Base-by-base conservation (phyloP, 2,797 vertebrate species). In the Pygocentrus nattereri region DNA sequence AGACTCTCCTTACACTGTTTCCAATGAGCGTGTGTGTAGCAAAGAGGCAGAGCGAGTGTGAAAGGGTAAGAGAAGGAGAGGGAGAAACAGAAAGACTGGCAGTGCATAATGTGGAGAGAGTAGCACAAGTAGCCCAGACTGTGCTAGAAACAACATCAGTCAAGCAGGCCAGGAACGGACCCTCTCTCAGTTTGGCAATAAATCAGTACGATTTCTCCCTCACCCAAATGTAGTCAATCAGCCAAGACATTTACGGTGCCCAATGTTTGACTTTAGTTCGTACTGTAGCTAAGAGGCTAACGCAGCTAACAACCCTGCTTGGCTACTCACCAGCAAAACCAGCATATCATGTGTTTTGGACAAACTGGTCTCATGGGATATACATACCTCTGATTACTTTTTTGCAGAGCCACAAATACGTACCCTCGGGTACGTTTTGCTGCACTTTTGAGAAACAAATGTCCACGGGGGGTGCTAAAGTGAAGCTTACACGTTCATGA, bases 31-130 rank as follows among this genome's bases (percentile, higher is more conserved):
- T 21, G 23, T 65, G 77, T 58, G 62, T 50, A 34, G 21, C 16
- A 38, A 41, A 67, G 64, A 38, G 7, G 1, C 16, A 59, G 56
- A 59, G 56, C 25, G 27, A 70, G 23, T 16, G 47, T 31, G 15
- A 77, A 69, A 56, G 25, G 41, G 34, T 69, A 69, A 56, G 64
- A 52, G 19, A 67, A 27, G 23, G 30, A 65, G 62, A 6, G 21
- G 34, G 62, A 34, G 30, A 65, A 3, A 58, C 6, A n/a, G 54
- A 54, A 19, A 7, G 19, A 44, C 10, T 44, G 8, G 41, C 41
- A 44, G 41, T 50, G 49, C 16, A 59, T 31, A 78, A 70, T 6
- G 27, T n/a, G 58, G 54, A 56, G 50, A 56, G 64, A 5, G 64
- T 30, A 76, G 61, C 64, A 56, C 27, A 61, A 61, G 58, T 4